A percentile compares a stretch with the other conserved stretches of the same genome.
Evolutionary conservation across 37 sponge, comb jelly and placozoan genomes (phyloP).

Genomic region (Spongilla lacustris): DNA sequence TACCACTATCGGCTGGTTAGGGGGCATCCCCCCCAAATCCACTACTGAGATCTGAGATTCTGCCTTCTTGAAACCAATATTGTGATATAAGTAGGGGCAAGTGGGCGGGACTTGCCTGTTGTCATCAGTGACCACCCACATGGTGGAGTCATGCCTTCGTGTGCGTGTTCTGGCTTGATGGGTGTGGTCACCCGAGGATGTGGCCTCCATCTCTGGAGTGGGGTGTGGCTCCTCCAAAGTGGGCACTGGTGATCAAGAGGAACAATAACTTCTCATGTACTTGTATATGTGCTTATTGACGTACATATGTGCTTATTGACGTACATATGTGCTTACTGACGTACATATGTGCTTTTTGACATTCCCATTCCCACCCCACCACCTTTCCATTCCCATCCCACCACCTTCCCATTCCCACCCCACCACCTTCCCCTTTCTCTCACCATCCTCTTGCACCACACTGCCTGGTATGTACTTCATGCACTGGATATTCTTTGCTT

Average conservation of each 20-base stretch:
- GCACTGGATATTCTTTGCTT: slow-evolving; percentile 29
- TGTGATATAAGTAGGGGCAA: background rate
- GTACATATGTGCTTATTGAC: background rate
- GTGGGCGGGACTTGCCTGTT: slow-evolving; percentile 18
- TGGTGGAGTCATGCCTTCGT: slow-evolving; percentile 7
- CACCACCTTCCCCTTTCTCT: background rate
- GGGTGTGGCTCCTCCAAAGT: background rate
- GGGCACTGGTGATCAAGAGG: background rate
- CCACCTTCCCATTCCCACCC: background rate
- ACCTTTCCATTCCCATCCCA: background rate
- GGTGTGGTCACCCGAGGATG: background rate
- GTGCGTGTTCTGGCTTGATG: background rate
- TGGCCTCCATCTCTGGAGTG: background rate
- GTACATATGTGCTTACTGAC: background rate
- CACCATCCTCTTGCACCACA: slow-evolving; percentile 9
- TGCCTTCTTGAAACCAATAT: too few relatives aligned
- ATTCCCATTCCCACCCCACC: background rate
- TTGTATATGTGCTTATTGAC: too few relatives aligned
- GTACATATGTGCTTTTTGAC: background rate
- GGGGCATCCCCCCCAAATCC: too few relatives aligned
- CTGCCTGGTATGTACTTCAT: slow-evolving; percentile 47
- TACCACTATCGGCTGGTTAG: too few relatives aligned
- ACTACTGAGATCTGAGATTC: too few relatives aligned
- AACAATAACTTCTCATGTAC: too few relatives aligned
- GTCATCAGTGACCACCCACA: slow-evolving; percentile 55